Conservation (phyloP, 1,140 invertebrate genomes). For the Branchinecta lynchi region DNA sequence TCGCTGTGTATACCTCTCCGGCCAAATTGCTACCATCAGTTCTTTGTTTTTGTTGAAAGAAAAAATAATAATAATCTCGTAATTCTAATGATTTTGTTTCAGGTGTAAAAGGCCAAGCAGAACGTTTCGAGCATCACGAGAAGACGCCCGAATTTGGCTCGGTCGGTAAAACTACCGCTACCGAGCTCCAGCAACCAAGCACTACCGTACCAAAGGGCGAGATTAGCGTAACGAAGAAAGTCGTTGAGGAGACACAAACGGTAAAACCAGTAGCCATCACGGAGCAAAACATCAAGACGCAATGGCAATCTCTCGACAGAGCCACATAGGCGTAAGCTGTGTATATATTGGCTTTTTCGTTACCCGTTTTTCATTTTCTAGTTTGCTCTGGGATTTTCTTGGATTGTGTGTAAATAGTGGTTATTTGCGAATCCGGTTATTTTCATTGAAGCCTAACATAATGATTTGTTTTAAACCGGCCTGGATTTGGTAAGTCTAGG, state of each 20-base stretch:
- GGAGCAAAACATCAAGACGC: not conserved
- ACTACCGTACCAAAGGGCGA: not conserved
- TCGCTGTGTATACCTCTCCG: no score
- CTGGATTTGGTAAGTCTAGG: no score
- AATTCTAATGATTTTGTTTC: not conserved
- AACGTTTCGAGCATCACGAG: conserved; percentile 10
- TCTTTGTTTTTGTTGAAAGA: no score
- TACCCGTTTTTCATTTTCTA: no score
- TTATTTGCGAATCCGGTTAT: no score
- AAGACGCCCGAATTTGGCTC: not conserved
- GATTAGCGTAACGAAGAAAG: not conserved
- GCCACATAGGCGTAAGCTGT: not conserved
- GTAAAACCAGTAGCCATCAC: not conserved
- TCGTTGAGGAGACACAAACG: not conserved
- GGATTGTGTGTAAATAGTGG: no score
- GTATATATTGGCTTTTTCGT: no score
- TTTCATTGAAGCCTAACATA: no score
- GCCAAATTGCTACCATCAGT: no score
- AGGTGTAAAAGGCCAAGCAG: not conserved
- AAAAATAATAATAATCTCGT: no score
- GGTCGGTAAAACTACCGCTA: not conserved
- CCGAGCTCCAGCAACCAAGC: not conserved
- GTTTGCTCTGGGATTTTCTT: no score
- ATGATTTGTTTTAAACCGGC: no score
- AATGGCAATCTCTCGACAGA: not conserved